These are phyloP conservation scores for Dasyurus viverrinus DNA, from an alignment of 2,113 vertebrate genomes.

Conservation along the genomic window DNA sequence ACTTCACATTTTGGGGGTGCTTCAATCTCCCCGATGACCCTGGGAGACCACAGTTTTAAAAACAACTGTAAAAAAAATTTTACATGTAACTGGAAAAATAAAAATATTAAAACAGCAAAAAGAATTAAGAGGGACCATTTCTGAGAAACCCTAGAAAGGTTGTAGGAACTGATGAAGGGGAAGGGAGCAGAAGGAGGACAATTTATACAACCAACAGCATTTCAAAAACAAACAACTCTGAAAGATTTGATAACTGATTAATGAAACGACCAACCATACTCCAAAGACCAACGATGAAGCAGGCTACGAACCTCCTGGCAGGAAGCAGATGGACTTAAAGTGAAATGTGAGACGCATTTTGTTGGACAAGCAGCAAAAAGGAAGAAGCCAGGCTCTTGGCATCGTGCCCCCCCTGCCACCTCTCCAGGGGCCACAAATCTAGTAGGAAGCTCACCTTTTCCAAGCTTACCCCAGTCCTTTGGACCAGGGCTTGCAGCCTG, in stretches of 20 bases:
- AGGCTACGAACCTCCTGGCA: background rate
- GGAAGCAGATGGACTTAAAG: background rate
- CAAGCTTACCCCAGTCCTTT: constrained; percentile 96
- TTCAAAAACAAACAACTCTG: background rate
- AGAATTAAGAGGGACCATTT: background rate
- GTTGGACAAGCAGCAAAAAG: background rate
- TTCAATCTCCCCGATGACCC: no score
- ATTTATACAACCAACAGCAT: background rate
- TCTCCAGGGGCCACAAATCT: background rate
- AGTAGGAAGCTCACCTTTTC: constrained; percentile 89
- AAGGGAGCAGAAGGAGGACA: background rate
- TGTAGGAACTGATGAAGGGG: background rate
- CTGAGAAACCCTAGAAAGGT: background rate
- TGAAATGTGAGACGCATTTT: background rate
- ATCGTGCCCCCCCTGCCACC: background rate
- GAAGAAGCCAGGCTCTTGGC: background rate
- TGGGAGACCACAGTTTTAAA: no score
- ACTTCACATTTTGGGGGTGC: no score
- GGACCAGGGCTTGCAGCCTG: constrained; percentile 96
- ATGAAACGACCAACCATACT: background rate
- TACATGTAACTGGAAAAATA: no score
- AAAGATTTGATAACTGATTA: background rate
- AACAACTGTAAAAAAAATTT: no score
- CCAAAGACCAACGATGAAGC: background rate
- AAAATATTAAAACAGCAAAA: no score